Percentiles rank a stretch among this genome's conserved stretches.
phyloP scores from a whole-genome alignment of 2,888 invertebrate genomes.

The Polietes domitor region DNA sequence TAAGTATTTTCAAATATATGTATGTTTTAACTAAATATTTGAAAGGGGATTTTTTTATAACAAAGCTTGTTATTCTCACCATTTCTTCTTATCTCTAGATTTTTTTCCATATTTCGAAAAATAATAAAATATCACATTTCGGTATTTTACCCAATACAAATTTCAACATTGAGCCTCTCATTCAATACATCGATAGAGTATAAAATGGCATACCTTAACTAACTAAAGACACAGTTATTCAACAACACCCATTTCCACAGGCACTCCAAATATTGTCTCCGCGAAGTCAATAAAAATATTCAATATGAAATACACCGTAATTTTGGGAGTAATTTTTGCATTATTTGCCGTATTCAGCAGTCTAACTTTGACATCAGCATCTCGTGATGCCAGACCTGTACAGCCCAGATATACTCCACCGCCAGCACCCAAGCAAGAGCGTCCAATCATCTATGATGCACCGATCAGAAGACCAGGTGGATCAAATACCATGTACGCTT shows the following conservation, averaged over 20 bases:
- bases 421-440: slow-evolving; percentile 38
- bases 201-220: background rate
- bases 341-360: background rate
- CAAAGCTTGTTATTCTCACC: too few relatives aligned
- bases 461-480: slow-evolving; percentile 54
- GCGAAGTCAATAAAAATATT: background rate
- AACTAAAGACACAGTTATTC: background rate
- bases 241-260: too few relatives aligned
- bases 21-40: too few relatives aligned
- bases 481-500: slow-evolving; percentile 55
- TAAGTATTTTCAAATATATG: too few relatives aligned
- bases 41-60: too few relatives aligned
- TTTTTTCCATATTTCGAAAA: background rate
- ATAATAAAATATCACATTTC: background rate
- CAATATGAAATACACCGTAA: background rate
- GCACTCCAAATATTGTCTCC: too few relatives aligned
- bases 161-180: too few relatives aligned
- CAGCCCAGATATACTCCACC: slow-evolving; percentile 42
- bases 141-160: slow-evolving; percentile 3
- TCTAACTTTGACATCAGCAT: background rate
- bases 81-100: too few relatives aligned
- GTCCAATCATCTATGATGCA: slow-evolving; percentile 57
- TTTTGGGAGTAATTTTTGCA: background rate
- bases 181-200: background rate
- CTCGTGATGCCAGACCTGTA: slow-evolving; percentile 21